These are phyloP conservation scores for Sesia bembeciformis DNA, from an alignment of 2,888 invertebrate species.

Conservation along the genomic window DNA sequence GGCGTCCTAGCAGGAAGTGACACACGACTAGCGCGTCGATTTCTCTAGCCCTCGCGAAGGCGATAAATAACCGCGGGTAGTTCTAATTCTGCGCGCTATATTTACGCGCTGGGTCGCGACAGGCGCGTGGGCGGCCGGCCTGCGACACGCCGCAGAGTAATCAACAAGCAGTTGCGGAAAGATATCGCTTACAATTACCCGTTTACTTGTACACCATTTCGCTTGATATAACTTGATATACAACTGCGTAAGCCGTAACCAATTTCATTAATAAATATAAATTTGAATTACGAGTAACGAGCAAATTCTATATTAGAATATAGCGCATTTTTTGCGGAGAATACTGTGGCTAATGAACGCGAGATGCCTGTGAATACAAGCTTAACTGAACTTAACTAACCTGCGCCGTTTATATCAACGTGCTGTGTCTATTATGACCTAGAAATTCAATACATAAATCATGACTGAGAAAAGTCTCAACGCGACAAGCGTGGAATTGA, in stretches of 20 bases:
- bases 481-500: slow-evolving; percentile 30
- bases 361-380: not conserved
- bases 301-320: no score
- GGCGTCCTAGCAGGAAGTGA: slow-evolving; percentile 52
- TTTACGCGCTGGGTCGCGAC: slow-evolving; percentile 47
- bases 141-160: slow-evolving; percentile 31
- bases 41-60: slow-evolving; percentile 16
- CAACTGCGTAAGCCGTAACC: no score
- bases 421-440: slow-evolving; percentile 13
- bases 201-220: no score
- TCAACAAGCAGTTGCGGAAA: not conserved
- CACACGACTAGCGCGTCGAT: slow-evolving; percentile 26
- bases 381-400: not conserved
- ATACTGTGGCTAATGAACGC: not conserved
- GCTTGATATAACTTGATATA: no score
- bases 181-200: not conserved
- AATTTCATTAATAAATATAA: no score
- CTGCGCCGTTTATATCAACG: not conserved
- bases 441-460: slow-evolving; percentile 23
- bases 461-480: slow-evolving; percentile 21
- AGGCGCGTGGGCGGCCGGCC: slow-evolving; percentile 30
- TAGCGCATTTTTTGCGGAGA: no score
- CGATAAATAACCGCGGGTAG: slow-evolving; percentile 64
- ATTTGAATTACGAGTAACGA: no score
- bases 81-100: slow-evolving; percentile 62